phyloP scores from a whole-genome alignment of 2,113 vertebrate genomes.

The Sebastes fasciatus region DNA sequence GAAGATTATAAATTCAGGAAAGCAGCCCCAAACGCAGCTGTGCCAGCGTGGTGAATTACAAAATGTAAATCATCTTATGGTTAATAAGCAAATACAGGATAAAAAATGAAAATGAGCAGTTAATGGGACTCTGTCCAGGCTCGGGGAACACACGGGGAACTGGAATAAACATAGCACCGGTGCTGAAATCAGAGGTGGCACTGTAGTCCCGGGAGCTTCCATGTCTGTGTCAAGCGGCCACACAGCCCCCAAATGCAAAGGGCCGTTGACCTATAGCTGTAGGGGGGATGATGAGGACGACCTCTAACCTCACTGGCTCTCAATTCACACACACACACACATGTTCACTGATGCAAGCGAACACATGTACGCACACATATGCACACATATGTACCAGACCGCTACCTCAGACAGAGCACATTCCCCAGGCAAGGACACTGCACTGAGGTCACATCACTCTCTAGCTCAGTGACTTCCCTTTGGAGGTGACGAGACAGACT shows the following conservation, averaged over 20 bases:
- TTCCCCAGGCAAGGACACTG: slow-evolving; percentile 71
- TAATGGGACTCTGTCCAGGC: not conserved
- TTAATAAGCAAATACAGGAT: slow-evolving; percentile 20
- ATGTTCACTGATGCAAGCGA: slow-evolving; percentile 52
- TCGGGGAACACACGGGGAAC: not conserved
- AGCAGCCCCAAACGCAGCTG: slow-evolving; percentile 18
- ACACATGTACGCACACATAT: slow-evolving; percentile 35
- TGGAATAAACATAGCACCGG: not conserved
- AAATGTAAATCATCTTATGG: not conserved
- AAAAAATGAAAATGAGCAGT: slow-evolving; percentile 20
- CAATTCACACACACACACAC: slow-evolving; percentile 53
- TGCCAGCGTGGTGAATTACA: not conserved
- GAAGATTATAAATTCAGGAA: not conserved
- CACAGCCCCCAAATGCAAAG: slow-evolving; percentile 32
- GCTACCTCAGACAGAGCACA: slow-evolving; percentile 40
- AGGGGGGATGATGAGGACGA: slow-evolving; percentile 46
- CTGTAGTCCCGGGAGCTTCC: not conserved
- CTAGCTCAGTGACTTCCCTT: slow-evolving; percentile 36
- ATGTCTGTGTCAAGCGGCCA: slow-evolving; percentile 28
- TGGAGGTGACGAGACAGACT: slow-evolving; percentile 42
- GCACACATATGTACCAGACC: slow-evolving; percentile 17
- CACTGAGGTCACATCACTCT: slow-evolving; percentile 61
- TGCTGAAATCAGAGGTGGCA: slow-evolving; percentile 17
- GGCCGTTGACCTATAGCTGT: slow-evolving; percentile 59
- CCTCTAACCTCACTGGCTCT: slow-evolving; percentile 47